These are phyloP conservation scores for Agonopterix arenella DNA, from an alignment of 2,888 invertebrate genomes.

Conservation along the genomic window DNA sequence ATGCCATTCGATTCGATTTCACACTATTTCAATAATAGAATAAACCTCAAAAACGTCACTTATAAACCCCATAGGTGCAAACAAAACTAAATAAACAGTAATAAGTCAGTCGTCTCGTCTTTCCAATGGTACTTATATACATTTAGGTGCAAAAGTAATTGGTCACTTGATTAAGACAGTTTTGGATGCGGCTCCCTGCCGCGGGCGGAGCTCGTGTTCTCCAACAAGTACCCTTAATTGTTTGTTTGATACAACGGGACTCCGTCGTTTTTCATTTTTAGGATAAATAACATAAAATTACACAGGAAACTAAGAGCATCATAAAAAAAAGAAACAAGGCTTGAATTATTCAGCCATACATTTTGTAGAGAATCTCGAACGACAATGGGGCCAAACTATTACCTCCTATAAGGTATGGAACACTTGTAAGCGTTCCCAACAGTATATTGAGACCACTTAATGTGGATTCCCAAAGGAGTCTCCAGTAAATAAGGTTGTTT, in stretches of 20 bases:
- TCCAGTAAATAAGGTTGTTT: conserved; percentile 63
- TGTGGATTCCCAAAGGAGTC: conserved; percentile 54
- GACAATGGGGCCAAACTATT: conserved; percentile 39
- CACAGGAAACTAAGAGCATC: not conserved
- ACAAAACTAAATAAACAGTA: too few relatives aligned
- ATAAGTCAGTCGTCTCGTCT: too few relatives aligned
- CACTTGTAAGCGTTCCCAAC: conserved; percentile 40
- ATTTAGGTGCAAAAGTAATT: not conserved
- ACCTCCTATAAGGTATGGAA: conserved; percentile 35
- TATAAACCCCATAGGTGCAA: too few relatives aligned
- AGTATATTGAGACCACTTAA: conserved; percentile 52
- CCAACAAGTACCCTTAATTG: conserved; percentile 20
- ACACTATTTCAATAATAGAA: too few relatives aligned
- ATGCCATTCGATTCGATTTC: too few relatives aligned
- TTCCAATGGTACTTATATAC: too few relatives aligned
- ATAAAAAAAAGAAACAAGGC: not conserved
- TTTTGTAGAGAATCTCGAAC: not conserved
- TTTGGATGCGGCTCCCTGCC: conserved; percentile 23
- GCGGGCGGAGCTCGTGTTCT: conserved; percentile 29
- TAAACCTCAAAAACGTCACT: too few relatives aligned
- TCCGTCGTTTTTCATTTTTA: conserved; percentile 6
- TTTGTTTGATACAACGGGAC: conserved; percentile 34
- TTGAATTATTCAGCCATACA: not conserved
- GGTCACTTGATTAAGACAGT: conserved; percentile 40
- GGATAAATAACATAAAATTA: conserved; percentile 6